Evolutionary conservation across 2,113 vertebrate species (phyloP).

Genomic region (Megalops atlanticus): DNA sequence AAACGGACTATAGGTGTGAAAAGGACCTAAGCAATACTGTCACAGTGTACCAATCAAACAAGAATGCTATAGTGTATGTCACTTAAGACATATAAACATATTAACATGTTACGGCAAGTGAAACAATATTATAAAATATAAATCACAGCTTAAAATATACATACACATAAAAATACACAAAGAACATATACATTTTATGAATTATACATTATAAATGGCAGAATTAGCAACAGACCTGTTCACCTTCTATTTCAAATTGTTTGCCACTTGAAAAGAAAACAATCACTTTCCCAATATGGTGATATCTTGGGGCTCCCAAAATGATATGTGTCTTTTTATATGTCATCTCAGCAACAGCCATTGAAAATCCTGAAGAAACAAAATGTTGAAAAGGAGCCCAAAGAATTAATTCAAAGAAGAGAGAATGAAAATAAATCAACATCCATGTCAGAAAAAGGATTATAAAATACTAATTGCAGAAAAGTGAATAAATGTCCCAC

Average conservation of each 20-base stretch:
- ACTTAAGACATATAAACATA: background rate
- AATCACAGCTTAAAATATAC: background rate
- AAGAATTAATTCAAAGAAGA: no score
- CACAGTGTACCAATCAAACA: background rate
- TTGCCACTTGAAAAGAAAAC: background rate
- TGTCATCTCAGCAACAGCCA: slow-evolving; percentile 14
- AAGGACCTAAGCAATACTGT: no score
- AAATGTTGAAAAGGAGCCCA: no score
- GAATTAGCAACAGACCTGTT: slow-evolving; percentile 8
- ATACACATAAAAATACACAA: background rate
- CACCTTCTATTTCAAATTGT: background rate
- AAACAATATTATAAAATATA: background rate
- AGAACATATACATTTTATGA: no score
- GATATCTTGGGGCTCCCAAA: slow-evolving; percentile 24
- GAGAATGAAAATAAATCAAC: no score
- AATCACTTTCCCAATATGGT: slow-evolving; percentile 13
- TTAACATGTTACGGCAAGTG: no score
- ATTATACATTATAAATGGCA: background rate
- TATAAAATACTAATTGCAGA: no score
- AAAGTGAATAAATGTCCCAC: no score
- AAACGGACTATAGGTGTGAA: no score
- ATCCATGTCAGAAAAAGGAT: no score
- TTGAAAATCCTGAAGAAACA: slow-evolving; percentile 15
- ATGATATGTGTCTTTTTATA: background rate
- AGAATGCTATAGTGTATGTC: background rate